Evolutionary conservation across 2,888 invertebrate genomes (phyloP), one percentile per base, ranked within the genome.

Genomic region (Drosophila borealis): DNA sequence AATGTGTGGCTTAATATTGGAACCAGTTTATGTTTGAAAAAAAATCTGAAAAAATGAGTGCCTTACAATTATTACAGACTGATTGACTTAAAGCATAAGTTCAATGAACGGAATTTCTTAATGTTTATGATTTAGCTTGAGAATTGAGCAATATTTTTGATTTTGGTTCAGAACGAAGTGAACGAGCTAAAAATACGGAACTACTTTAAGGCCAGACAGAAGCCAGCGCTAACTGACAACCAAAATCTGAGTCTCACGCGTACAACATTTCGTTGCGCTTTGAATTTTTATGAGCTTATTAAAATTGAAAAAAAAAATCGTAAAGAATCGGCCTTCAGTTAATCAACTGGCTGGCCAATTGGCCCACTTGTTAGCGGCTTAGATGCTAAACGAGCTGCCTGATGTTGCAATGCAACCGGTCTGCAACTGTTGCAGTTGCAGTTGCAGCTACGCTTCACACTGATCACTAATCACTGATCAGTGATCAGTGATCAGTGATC

Each of bases 321-420:
- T 11, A 51, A 41, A 83, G 75, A 80, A 84, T 80, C 71, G 81
- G 72, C 86, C 86, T 84, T 84, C 74, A 63, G 33, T 14, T 37
- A 41, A 44, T 72, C 39, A 67, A 71, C 46, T 51, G 13, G 41
- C 14, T 56, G 36, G 45, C 37, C 54, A 69, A 78, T 64, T 85
- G 74, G 73, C 78, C 69, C 80, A 82, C 60, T 85, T 78, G 72
- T 25, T 10, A 6, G 45, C 34, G 54, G 53, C 51, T 60, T 41
- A 50, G 51, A 25, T 41, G 81, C 69, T 72, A 48, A 71, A 45
- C 37, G 39, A 54, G 54, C 56, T 64, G 45, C 17, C 14, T 17
- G 56, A 74, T 77, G 68, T 74, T 48, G 77, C 64, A 77, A 69
- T 48, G 70, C 73, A 82, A 85, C 82, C 80, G 82, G 85, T 85